A percentile compares a stretch with the other conserved stretches of the same genome.
These are phyloP conservation scores for Dipodomys spectabilis DNA, from an alignment of 2,113 vertebrate genomes.

Conservation along the genomic window DNA sequence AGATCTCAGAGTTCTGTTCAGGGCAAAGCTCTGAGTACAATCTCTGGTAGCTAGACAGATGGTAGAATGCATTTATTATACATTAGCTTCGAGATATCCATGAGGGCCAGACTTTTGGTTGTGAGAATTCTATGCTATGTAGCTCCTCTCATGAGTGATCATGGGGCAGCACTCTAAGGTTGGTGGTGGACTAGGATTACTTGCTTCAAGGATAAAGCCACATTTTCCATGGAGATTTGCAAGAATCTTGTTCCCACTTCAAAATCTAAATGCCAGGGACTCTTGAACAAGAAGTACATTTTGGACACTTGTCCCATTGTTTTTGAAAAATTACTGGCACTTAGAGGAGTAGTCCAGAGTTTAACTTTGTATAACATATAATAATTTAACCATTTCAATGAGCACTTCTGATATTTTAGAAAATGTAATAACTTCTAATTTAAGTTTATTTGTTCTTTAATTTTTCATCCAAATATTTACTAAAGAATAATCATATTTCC, in stretches of 20 bases:
- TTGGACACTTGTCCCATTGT: background rate
- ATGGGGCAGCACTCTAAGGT: background rate
- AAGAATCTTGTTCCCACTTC: background rate
- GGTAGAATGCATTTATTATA: background rate
- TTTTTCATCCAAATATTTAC: background rate
- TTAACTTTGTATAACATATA: background rate
- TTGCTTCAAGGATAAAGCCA: background rate
- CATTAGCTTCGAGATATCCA: background rate
- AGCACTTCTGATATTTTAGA: background rate
- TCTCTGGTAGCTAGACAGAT: background rate
- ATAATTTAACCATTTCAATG: background rate
- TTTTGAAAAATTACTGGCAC: background rate
- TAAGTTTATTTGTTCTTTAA: background rate
- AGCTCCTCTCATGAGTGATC: background rate
- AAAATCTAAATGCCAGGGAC: background rate
- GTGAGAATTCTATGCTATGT: background rate
- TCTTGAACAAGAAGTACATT: background rate
- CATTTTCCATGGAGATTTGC: background rate
- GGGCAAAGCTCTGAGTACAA: background rate
- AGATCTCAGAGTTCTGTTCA: too few species aligned
- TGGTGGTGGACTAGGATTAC: background rate
- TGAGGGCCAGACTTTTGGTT: background rate
- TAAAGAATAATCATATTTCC: background rate
- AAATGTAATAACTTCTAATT: background rate
- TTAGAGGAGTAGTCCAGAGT: background rate